Evolutionary conservation across 2,888 invertebrate species (phyloP).

Genomic region (Eilema caniola): DNA sequence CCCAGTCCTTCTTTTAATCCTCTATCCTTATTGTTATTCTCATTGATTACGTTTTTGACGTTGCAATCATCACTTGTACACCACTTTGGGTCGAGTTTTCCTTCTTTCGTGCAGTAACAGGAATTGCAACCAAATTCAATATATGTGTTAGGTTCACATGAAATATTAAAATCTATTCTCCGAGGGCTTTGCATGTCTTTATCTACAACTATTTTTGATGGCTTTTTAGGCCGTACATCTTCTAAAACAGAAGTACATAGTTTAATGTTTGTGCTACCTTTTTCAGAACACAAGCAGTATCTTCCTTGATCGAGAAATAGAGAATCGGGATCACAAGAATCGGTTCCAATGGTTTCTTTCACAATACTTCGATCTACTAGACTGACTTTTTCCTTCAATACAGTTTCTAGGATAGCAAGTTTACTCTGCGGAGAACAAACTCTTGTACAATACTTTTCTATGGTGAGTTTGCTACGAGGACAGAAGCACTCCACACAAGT

Average conservation of each 20-base stretch:
- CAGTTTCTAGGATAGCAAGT: slow-evolving; percentile 65
- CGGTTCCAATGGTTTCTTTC: slow-evolving; percentile 46
- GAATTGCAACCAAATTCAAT: slow-evolving; percentile 78
- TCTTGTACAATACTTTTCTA: slow-evolving; percentile 68
- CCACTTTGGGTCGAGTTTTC: slow-evolving; percentile 77
- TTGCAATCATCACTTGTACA: slow-evolving; percentile 79
- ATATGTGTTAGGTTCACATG: slow-evolving; percentile 75
- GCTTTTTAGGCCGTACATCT: slow-evolving; percentile 30
- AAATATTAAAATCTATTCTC: slow-evolving; percentile 55
- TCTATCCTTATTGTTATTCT: slow-evolving; percentile 23
- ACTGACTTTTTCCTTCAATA: slow-evolving; percentile 59
- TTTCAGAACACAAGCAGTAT: slow-evolving; percentile 74
- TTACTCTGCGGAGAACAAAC: slow-evolving; percentile 68
- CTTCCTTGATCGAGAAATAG: slow-evolving; percentile 66
- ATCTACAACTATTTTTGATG: slow-evolving; percentile 28
- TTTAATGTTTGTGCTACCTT: slow-evolving; percentile 60
- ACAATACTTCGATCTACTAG: slow-evolving; percentile 60
- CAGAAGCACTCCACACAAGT: slow-evolving; percentile 77
- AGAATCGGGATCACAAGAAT: slow-evolving; percentile 64
- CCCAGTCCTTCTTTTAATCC: slow-evolving; percentile 23
- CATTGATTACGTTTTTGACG: slow-evolving; percentile 61
- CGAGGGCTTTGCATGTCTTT: slow-evolving; percentile 25
- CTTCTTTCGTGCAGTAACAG: slow-evolving; percentile 76
- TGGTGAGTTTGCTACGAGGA: slow-evolving; percentile 58
- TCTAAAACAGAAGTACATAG: slow-evolving; percentile 62